Base-by-base conservation (phyloP, 2,888 invertebrate genomes). In the Synergus gifuensis region DNA sequence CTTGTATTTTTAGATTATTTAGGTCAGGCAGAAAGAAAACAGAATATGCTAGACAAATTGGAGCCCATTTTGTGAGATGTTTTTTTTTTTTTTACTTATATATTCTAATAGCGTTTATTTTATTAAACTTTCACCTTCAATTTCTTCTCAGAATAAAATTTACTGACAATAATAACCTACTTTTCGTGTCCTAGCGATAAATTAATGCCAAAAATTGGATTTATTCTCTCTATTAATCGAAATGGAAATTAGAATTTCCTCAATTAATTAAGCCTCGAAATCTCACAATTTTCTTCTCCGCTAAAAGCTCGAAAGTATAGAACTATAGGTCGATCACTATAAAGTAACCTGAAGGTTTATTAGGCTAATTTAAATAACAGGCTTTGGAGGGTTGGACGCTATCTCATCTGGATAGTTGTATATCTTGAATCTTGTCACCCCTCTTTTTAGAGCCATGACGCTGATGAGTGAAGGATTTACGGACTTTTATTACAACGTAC, bases 291-390 rank as follows among this genome's bases (percentile, higher is more conserved):
- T 73, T 76, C 82, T 83, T 82, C 66, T 82, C 79, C 78, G 79
- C 81, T 85, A 87, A 86, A 87, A 76, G 73, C 76, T 79, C 67
- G 85, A 83, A 84, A 84, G 44, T 46, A 18, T 69, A 49, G 14
- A 22, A 83, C 82, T 79, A 82, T 79, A 81, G 82, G 84, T 86
- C 79, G 81, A 84, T 81, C 78, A 58, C 79, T 79, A 77, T 79
- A 73, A 82, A 79, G 82, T 78, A 79, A 79, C 79, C 79, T 86
- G 84, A 83, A 89, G 87, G 88, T 91, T 91, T 89, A 91, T 91
- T 89, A 90, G 87, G 86, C 90, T 89, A 90, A 91, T 91, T 91
- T 91, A 89, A 91, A 91, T 91, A 91, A 89, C 89, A 88, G 87
- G 83, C 85, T 84, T 85, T 85, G 82, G 83, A 82, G 83, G 85